Conservation (phyloP, 2,113 vertebrate genomes). For the Xiphorhynchus elegans region DNA sequence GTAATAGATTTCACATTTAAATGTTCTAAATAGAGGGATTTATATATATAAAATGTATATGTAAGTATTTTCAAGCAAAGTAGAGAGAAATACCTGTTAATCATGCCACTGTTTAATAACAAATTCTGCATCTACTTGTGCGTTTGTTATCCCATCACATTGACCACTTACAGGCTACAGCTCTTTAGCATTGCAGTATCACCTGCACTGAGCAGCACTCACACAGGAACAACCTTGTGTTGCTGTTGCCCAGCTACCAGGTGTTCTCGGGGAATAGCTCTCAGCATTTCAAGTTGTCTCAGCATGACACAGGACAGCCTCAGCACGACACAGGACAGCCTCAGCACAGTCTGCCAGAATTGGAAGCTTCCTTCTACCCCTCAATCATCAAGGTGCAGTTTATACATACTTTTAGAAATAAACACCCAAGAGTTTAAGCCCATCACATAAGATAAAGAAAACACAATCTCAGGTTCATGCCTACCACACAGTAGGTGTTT, state of each 20-base stretch:
- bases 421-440: neutral
- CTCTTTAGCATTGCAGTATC: neutral
- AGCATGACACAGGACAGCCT: neutral
- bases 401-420: neutral
- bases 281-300: neutral
- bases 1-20: neutral
- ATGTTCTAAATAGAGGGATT: neutral
- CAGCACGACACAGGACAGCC: neutral
- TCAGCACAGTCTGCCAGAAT: neutral
- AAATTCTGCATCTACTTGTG: neutral
- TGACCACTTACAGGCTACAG: neutral
- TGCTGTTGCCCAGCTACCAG: neutral
- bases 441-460: neutral
- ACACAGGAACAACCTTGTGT: neutral
- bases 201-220: neutral
- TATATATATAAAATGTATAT: neutral
- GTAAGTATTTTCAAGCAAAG: neutral
- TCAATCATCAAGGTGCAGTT: neutral
- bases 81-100: neutral
- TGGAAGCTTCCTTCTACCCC: neutral
- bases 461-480: neutral
- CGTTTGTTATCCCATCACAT: neutral
- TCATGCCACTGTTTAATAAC: neutral
- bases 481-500: neutral
- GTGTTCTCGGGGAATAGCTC: neutral